Conservation (phyloP, 2,797 vertebrate species). For the Enteromius viviparus region DNA sequence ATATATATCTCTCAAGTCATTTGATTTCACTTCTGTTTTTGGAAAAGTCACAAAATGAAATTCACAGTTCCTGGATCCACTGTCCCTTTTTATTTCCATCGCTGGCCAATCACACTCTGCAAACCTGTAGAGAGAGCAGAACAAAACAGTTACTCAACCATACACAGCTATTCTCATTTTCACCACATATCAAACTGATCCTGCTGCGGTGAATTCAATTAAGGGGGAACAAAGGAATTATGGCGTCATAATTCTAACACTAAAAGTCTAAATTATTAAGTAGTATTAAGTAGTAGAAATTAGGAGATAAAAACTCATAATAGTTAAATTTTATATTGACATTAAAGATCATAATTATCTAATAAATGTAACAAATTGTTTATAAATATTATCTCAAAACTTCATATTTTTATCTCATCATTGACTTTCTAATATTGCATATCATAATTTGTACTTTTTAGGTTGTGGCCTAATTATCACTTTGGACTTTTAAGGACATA, state of each 20-base stretch:
- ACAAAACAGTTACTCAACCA: neutral
- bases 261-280: neutral
- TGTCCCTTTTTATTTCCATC: neutral
- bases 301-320: neutral
- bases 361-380: neutral
- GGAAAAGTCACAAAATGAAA: neutral
- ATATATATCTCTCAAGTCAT: neutral
- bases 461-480: neutral
- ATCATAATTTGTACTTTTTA: neutral
- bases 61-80: conserved; percentile 7
- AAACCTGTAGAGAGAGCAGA: conserved; percentile 31
- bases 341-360: neutral
- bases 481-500: neutral
- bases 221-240: neutral
- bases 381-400: neutral
- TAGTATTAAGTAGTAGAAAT: neutral
- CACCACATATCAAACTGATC: neutral
- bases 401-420: neutral
- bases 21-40: conserved; percentile 6
- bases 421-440: neutral
- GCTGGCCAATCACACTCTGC: neutral
- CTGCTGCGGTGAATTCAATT: neutral
- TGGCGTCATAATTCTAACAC: neutral
- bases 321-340: too few relatives aligned
- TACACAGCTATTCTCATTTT: neutral